Conservation (phyloP, 2,113 vertebrate genomes). For the Pygoscelis antarcticus region DNA sequence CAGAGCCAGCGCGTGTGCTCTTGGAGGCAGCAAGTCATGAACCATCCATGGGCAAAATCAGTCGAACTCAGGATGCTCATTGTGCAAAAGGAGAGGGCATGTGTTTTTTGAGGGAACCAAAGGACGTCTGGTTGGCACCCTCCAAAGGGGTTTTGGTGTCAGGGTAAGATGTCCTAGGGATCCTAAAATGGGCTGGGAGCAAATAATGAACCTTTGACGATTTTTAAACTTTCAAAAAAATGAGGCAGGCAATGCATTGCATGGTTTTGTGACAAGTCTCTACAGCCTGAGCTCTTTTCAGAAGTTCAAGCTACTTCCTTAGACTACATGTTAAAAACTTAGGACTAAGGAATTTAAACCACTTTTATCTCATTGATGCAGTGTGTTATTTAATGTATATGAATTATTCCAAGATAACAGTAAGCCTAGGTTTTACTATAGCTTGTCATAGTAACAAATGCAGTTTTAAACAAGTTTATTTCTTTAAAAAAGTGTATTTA, state of each 20-base stretch:
- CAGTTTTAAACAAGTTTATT: neutral
- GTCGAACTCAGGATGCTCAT: neutral
- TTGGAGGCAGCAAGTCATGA: neutral
- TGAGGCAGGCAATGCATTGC: neutral
- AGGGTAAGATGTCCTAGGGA: neutral
- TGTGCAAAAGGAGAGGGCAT: neutral
- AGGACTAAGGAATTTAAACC: neutral
- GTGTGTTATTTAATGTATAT: neutral
- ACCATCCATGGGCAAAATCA: accelerated
- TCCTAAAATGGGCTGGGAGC: neutral
- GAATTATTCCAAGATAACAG: neutral
- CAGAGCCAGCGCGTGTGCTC: accelerated
- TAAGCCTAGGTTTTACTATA: neutral
- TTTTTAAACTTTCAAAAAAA: neutral
- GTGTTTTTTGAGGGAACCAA: neutral
- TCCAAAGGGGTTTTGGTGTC: accelerated
- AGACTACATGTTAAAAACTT: accelerated
- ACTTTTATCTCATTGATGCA: neutral
- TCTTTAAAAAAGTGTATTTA: neutral
- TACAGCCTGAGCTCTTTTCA: neutral
- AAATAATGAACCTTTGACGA: neutral
- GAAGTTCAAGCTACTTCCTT: neutral
- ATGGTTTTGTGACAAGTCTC: neutral
- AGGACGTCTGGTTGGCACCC: neutral
- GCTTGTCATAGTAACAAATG: neutral